Base-by-base conservation (phyloP, 2,113 vertebrate species). In the Lepisosteus oculatus region DNA sequence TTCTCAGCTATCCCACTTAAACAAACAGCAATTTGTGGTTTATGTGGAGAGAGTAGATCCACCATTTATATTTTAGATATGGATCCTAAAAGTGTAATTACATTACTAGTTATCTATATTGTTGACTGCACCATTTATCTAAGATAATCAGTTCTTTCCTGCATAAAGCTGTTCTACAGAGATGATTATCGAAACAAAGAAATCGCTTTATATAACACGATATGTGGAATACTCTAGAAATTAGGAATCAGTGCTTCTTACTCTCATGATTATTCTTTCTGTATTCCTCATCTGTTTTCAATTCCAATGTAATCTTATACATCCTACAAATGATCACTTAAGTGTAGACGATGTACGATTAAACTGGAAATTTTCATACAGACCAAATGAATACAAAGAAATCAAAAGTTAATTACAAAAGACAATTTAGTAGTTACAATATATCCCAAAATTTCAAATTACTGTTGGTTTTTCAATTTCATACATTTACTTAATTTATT, bases 371-470 rank as follows among this genome's bases (percentile, higher is more conserved):
- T 68, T 68, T 55, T 13, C 67, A 68, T 29, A 41, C n/a, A 55
- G 67, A 68, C 44, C 51, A 68, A 68, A 68, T 55, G 8, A 14
- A 15, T 41, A 68, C 54, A 13, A n/a, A 68, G 54, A 56, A 41
- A 51, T 68, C 29, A 29, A n/a, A 8, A 55, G 12, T 29, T 45
- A 43, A 70, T 70, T 70, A 44, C 42, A 59, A 69, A 61, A 15
- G 29, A 59, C 14, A 55, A 43, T 69, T 69, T 55, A 17, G n/a
- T 57, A 43, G 17, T 43, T 59, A 70, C 43, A 59, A 61, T 70
- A 15, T 42, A 55, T 55, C 17, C 55, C 8, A 45, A 41, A 8
- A 55, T 68, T 54, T 45, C 55, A 45, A 43, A 61, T 8, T 15
- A 7, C 41, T 11, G 43, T 59, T 55, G 44, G 55, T 15, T 70